Evolutionary conservation across 2,888 invertebrate genomes (phyloP), one percentile per base, ranked within the genome.

Genomic region (Mechanitis mazaeus): DNA sequence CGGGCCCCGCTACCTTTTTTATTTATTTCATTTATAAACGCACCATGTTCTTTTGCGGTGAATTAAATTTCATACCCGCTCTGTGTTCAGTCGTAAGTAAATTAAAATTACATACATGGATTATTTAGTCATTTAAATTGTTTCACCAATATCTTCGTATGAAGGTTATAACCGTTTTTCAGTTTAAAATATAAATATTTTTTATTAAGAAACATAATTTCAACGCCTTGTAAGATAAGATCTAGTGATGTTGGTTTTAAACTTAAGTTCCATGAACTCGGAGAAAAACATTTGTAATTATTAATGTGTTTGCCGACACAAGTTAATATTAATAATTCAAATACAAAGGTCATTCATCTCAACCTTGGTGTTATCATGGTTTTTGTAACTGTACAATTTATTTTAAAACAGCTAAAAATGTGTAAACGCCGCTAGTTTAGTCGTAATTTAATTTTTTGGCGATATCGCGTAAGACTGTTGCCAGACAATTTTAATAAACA

Each of bases 11-110:
- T 72, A 71, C 72, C 73, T 75, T 78, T 80, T 81, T 80, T 78
- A 77, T 76, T 77, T 78, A 81, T 83, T 82, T 80, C 78, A 76
- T 81, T 80, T 81, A 81, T 81, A 77, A 80, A 77, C 75, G 72
- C 73, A 56, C 68, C 67, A 71, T 74, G 73, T 71, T 72, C 67
- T 66, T 71, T 73, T 75, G 75, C 69, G 78, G 75, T 72, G 75
- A 79, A 78, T 79, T 80, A 73, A 80, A 78, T 80, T 78, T 74
- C 71, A 74, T 68, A 71, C 71, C 71, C 68, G 72, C 75, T 77
- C 74, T 72, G 75, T 72, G 68, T 61, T 61, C 61, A 57, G 56
- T 58, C 61, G 68, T 61, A 64, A 68, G 61, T 68, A 60, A 66
- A 68, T 66, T 64, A 63, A 60, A 63, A 59, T 56, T 58, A 47